Conservation (phyloP, 2,113 vertebrate species). For the Noctilio leporinus region DNA sequence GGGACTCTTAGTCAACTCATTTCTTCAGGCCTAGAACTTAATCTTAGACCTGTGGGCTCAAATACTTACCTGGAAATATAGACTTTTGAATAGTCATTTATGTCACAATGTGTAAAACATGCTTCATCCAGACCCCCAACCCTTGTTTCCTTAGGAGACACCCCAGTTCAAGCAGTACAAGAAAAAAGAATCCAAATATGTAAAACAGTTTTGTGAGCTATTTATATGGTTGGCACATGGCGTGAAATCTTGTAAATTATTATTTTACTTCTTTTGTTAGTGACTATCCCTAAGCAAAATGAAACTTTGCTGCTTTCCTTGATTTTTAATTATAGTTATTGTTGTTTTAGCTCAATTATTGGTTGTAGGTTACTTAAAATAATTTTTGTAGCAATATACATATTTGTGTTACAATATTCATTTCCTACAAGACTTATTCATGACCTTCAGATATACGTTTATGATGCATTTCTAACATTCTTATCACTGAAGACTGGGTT, state of each 20-base stretch:
- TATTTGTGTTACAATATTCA: not conserved
- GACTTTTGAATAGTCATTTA: not conserved
- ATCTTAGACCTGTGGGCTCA: not conserved
- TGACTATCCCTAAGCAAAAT: not conserved
- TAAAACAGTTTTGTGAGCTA: not conserved
- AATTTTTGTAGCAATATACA: not conserved
- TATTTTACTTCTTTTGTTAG: not conserved
- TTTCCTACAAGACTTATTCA: not conserved
- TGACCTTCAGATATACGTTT: not conserved
- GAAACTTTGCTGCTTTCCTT: not conserved
- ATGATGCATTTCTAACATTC: not conserved
- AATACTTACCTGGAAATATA: not conserved
- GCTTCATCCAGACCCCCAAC: not conserved
- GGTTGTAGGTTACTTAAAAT: not conserved
- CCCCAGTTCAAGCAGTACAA: not conserved
- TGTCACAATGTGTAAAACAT: not conserved
- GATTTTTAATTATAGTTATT: slow-evolving; percentile 4
- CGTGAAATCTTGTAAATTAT: not conserved
- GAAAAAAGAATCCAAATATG: not conserved
- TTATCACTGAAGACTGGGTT: not conserved
- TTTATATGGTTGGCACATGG: not conserved
- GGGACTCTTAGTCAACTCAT: not conserved
- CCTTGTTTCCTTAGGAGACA: not conserved
- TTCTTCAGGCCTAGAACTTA: not conserved
- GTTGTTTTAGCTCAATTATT: not conserved